These are phyloP conservation scores for Patella depressa DNA, from an alignment of 2,888 invertebrate genomes.

Conservation along the genomic window DNA sequence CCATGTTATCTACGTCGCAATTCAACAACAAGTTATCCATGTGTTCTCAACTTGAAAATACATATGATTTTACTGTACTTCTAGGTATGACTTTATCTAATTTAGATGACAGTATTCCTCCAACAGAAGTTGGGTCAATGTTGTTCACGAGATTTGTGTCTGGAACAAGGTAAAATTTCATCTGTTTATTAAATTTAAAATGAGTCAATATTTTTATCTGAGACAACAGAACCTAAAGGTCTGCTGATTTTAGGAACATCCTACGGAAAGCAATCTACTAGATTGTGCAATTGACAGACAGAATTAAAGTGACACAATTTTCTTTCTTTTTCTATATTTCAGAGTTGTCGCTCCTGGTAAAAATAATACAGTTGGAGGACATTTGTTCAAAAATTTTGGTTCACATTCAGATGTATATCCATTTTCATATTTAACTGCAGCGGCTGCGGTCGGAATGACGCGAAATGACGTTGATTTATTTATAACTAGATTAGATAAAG, in stretches of 20 bases:
- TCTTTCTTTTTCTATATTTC: slow-evolving; percentile 24
- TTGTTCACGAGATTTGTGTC: slow-evolving; percentile 81
- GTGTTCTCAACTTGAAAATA: not conserved
- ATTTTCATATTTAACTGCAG: slow-evolving; percentile 81
- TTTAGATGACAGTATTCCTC: slow-evolving; percentile 35
- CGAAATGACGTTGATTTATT: slow-evolving; percentile 80
- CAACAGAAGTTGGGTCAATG: slow-evolving; percentile 81
- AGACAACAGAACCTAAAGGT: no score
- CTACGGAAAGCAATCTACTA: no score
- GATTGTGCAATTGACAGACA: no score
- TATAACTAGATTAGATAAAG: slow-evolving; percentile 78
- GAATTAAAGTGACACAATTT: not conserved
- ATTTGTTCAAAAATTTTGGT: slow-evolving; percentile 78
- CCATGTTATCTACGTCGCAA: not conserved
- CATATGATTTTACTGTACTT: slow-evolving; percentile 22
- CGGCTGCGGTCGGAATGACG: slow-evolving; percentile 81
- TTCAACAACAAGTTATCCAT: not conserved
- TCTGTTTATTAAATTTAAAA: no score
- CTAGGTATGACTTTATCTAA: slow-evolving; percentile 62
- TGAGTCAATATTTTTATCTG: no score
- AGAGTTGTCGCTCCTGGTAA: slow-evolving; percentile 71
- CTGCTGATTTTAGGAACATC: no score
- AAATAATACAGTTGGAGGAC: slow-evolving; percentile 52
- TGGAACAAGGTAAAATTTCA: slow-evolving; percentile 76
- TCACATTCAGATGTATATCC: slow-evolving; percentile 77